phyloP scores from a whole-genome alignment of 2,888 invertebrate genomes.

The Chymomyza caudatula region DNA sequence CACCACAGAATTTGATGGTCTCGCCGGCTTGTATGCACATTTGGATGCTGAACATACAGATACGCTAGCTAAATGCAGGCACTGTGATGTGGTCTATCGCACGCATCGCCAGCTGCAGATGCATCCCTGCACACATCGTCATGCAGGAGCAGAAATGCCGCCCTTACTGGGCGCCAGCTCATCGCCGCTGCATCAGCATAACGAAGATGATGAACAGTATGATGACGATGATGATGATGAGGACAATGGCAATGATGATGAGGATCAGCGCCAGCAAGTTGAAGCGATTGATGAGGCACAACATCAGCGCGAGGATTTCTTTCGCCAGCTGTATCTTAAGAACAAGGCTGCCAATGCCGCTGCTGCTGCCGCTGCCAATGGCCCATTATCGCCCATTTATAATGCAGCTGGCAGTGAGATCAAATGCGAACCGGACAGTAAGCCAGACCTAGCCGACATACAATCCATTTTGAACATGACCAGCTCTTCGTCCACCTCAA shows the following conservation, averaged over 20 bases:
- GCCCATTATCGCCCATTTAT: constrained; percentile 43
- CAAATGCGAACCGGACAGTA: constrained; percentile 79
- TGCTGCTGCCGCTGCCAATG: constrained; percentile 49
- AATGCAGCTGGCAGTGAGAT: constrained; percentile 34
- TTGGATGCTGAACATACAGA: constrained; percentile 84
- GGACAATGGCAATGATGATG: constrained; percentile 10
- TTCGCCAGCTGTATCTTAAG: constrained; percentile 87
- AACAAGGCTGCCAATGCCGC: constrained; percentile 82
- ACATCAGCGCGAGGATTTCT: constrained; percentile 84
- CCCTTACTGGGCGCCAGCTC: constrained; percentile 49
- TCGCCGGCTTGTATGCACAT: constrained; percentile 82
- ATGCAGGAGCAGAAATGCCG: constrained; percentile 9
- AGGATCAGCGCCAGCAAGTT: constrained; percentile 33
- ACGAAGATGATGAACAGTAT: constrained; percentile 31
- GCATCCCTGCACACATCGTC: constrained; percentile 80
- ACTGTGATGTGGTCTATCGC: constrained; percentile 86
- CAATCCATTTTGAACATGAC: constrained; percentile 90
- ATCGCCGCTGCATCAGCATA: constrained; percentile 46
- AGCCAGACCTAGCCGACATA: constrained; percentile 88
- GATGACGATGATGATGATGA: constrained; percentile 16
- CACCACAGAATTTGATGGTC: constrained; percentile 81
- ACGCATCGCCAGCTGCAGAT: constrained; percentile 85
- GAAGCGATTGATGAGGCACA: constrained; percentile 29
- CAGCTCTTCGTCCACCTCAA: constrained; percentile 81
- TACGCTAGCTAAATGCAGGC: constrained; percentile 84